A percentile compares a stretch with the other conserved stretches of the same genome.
These are phyloP conservation scores for Prietella phreatophila DNA, from an alignment of 2,113 vertebrate species.

Conservation along the genomic window DNA sequence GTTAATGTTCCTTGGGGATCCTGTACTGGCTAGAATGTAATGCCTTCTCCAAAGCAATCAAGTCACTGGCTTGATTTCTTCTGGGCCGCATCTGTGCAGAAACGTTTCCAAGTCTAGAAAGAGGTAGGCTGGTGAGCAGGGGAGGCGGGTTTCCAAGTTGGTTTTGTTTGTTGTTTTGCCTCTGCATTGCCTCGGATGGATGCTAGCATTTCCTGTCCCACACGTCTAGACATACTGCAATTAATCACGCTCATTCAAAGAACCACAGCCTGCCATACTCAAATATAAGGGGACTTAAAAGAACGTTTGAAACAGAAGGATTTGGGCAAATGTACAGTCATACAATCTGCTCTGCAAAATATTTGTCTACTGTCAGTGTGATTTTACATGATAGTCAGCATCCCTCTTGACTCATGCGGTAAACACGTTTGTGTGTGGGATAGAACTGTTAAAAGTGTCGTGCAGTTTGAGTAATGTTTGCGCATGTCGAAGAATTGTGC, in stretches of 20 bases:
- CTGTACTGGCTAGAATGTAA: slow-evolving; percentile 29
- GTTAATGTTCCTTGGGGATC: slow-evolving; percentile 34
- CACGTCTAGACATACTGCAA: slow-evolving; percentile 58
- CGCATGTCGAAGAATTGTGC: neutral
- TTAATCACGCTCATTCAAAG: slow-evolving; percentile 61
- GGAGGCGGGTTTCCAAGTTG: slow-evolving; percentile 51
- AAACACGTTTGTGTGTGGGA: neutral
- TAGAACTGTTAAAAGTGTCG: neutral
- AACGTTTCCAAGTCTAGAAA: slow-evolving; percentile 49
- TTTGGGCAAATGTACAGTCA: slow-evolving; percentile 68
- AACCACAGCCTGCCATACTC: slow-evolving; percentile 3
- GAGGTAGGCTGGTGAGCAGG: slow-evolving; percentile 10
- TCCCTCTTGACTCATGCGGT: neutral
- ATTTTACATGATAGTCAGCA: slow-evolving; percentile 44
- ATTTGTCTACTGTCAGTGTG: slow-evolving; percentile 54
- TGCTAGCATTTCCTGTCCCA: slow-evolving; percentile 69
- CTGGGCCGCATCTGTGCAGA: slow-evolving; percentile 50
- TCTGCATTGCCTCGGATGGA: slow-evolving; percentile 64
- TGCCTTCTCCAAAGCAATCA: slow-evolving; percentile 32
- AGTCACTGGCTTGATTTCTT: slow-evolving; percentile 43
- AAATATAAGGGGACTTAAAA: slow-evolving; percentile 50
- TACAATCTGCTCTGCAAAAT: slow-evolving; percentile 41
- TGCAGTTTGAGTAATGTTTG: neutral
- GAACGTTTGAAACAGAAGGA: slow-evolving; percentile 55
- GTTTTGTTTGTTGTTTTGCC: slow-evolving; percentile 68